Evolutionary conservation across 2,888 invertebrate species (phyloP), one percentile per base, ranked within the genome.

Genomic region (Lamellibrachia satsuma): DNA sequence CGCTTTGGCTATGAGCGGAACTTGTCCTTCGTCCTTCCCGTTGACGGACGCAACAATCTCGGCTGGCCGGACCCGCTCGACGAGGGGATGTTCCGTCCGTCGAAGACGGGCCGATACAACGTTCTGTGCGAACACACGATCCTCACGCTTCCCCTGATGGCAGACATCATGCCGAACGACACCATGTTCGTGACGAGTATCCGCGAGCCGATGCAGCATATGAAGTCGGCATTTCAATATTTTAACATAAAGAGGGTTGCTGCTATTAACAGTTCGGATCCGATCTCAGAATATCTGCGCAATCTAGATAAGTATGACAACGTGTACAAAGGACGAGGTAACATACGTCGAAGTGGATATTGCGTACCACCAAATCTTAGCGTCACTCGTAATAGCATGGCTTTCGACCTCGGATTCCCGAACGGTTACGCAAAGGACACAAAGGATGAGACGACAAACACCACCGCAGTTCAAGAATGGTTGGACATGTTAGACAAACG

Each of bases 31-130:
- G 95, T 96, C 6, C 93, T 95, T 7, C 96, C 96, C 3, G 92
- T 95, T 11, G 92, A 93, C 6, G 94, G 95, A 7, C 94, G 94
- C 27, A 94, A 96, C 51, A 96, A 96, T 93, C 94, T 96, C 1
- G 96, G 96, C n/a, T 96, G 96, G 96, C 96, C 96, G 0, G 96
- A 94, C 92, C 93, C 94, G 52, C 94, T 95, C 92, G 94, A 95
- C 22, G 90, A 94, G n/a, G 91, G 90, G 2, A 95, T 95, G 93
- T 95, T 95, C 93, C 93, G 96, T 52, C 95, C 95, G 0, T 94
- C 95, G 0, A 94, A 94, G 52, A 94, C 92, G 8, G 91, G 92
- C 27, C 15, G 39, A 15, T 96, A 94, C 93, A 95, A 96, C 93
- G 94, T 95, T 22, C 94, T 96, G 1, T 94, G 95, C 75, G 96